Conservation (phyloP, 2,888 invertebrate species). For the Cryptus viduatorius region DNA sequence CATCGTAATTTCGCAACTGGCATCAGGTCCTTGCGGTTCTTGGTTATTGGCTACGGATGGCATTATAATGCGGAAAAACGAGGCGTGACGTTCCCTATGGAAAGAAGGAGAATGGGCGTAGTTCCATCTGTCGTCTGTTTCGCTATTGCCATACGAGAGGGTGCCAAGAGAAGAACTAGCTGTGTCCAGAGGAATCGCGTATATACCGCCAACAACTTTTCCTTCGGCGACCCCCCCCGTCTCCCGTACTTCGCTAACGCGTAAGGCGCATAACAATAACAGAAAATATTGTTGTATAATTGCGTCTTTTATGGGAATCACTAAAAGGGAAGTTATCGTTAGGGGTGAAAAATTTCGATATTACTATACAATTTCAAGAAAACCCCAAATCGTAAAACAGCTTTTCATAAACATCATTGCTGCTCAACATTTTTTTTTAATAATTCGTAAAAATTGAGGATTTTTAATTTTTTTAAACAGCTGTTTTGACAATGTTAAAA, state of each 20-base stretch:
- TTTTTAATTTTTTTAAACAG: too few relatives aligned
- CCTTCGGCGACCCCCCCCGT: neutral
- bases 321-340: neutral
- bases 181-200: neutral
- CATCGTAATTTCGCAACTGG: slow-evolving; percentile 64
- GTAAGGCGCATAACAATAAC: neutral
- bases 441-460: too few relatives aligned
- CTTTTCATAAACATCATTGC: too few relatives aligned
- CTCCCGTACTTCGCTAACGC: neutral
- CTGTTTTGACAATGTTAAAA: too few relatives aligned
- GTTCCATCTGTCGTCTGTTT: slow-evolving; percentile 65
- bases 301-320: neutral
- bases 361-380: too few relatives aligned
- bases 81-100: slow-evolving; percentile 60
- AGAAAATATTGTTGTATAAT: neutral
- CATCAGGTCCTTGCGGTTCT: slow-evolving; percentile 63
- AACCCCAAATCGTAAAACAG: too few relatives aligned
- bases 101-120: slow-evolving; percentile 61
- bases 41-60: slow-evolving; percentile 68
- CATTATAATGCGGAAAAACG: slow-evolving; percentile 68
- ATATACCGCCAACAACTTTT: neutral
- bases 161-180: neutral
- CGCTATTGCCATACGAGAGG: slow-evolving; percentile 13
- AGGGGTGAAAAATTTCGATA: neutral
- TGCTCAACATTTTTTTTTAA: too few relatives aligned